Evolutionary conservation across 2,797 vertebrate species (phyloP).

Genomic region (Harpagifer antarcticus): DNA sequence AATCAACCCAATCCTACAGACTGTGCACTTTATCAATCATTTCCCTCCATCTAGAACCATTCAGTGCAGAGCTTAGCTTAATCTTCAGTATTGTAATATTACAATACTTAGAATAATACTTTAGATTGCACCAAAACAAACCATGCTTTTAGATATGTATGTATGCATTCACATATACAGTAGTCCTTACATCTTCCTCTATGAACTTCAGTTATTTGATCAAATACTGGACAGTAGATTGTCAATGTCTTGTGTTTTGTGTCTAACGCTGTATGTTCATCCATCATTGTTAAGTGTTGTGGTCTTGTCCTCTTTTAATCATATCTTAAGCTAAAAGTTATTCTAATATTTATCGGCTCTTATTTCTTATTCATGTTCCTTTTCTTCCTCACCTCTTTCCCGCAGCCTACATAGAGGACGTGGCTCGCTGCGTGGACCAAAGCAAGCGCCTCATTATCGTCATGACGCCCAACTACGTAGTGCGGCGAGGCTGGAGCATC

Average conservation of each 20-base stretch:
- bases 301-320: conserved; percentile 27
- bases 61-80: conserved; percentile 20
- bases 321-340: conserved; percentile 18
- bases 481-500: conserved; percentile 99
- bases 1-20: no score
- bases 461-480: conserved; percentile 98
- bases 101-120: conserved; percentile 22
- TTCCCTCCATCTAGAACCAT: no score
- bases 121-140: conserved; percentile 7
- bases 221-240: conserved; percentile 20
- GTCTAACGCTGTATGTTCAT: conserved; percentile 61
- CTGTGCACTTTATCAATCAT: no score
- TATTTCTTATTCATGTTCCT: background rate
- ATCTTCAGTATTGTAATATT: conserved; percentile 33
- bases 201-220: conserved; percentile 3
- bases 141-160: conserved; percentile 3
- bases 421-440: conserved; percentile 98
- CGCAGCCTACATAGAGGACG: conserved; percentile 97
- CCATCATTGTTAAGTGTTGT: conserved; percentile 52
- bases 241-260: conserved; percentile 73
- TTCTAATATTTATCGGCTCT: background rate
- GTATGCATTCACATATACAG: background rate
- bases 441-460: conserved; percentile 98
- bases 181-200: conserved; percentile 2
- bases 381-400: background rate